Base-by-base conservation (phyloP, 2,888 invertebrate species). In the Scaptomyza parva region DNA sequence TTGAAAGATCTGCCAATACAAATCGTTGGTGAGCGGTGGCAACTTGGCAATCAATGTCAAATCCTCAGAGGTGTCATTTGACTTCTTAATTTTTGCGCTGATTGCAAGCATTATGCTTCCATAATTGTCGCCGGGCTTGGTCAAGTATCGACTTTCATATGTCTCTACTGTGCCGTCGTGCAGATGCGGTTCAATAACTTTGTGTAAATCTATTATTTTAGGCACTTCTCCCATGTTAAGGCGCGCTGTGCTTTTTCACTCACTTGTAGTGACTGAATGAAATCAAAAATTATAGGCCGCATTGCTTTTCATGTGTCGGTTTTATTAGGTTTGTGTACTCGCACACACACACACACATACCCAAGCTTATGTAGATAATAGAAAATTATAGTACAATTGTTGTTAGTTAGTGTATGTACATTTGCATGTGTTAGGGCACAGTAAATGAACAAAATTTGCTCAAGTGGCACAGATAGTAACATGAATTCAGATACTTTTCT, bases 121-220 rank as follows among this genome's bases (percentile, higher is more conserved):
- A 81, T 94, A 94, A 82, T 94, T 94, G 76, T 94, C 94, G 0
- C 94, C 94, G 0, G 93, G 92, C 17, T 92, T 92, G 9, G 93
- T 93, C n/a, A 93, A 85, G 64, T 89, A 89, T 14, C 89, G 89
- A 9, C 90, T 90, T 14, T 88, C 85, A 62, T 92, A 92, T 0
- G 92, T 89, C 2, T 92, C 57, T 2, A 93, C 75, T 60, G 80
- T 84, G 1, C 65, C 75, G 8, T 87, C 88, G 9, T 86, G 50
- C 17, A 91, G 67, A 58, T 89, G 64, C 6, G 88, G 82, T 18
- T 90, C 86, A 37, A 92, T 68, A 14, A 91, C 79, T 35, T 76
- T 66, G 5, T 70, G 40, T 8, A 92, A 69, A 66, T 91, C 85
- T 30, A 69, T 70, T 28, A 91, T 90, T 71, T 79, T 55, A 12